Evolutionary conservation across 2,888 invertebrate genomes (phyloP).

Genomic region (Sabatieria punctata): DNA sequence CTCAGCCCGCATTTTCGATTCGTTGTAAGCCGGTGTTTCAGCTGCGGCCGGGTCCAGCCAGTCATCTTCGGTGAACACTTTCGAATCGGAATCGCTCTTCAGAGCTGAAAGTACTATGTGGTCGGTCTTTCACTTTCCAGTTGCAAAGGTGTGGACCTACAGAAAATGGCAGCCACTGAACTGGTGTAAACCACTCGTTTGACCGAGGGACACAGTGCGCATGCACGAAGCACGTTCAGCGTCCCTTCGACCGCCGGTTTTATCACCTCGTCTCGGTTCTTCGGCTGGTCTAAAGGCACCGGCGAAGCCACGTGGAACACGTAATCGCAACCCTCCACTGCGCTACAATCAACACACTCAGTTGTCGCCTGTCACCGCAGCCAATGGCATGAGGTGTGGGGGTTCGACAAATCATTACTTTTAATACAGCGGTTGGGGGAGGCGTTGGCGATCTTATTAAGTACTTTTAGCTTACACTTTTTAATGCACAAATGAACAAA

Average conservation of each 20-base stretch:
- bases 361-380: too few species aligned
- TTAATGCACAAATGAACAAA: too few species aligned
- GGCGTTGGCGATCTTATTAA: too few species aligned
- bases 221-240: conserved; percentile 34
- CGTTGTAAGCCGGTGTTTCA: background rate
- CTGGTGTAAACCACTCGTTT: conserved; percentile 38
- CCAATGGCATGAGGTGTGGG: too few species aligned
- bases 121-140: too few species aligned
- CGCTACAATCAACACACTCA: too few species aligned
- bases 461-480: too few species aligned
- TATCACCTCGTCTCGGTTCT: conserved; percentile 31
- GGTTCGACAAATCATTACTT: too few species aligned
- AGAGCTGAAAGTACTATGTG: too few species aligned
- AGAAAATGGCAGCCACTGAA: conserved; percentile 31
- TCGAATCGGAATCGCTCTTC: too few species aligned
- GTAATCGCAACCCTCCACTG: background rate
- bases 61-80: background rate
- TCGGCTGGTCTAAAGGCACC: background rate
- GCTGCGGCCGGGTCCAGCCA: background rate
- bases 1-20: background rate
- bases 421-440: too few species aligned
- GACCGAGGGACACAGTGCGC: conserved; percentile 32
- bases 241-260: conserved; percentile 38
- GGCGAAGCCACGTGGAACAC: background rate
- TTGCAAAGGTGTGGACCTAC: background rate